These are phyloP conservation scores for Motacilla alba DNA, from an alignment of 2,113 vertebrate genomes.

Conservation along the genomic window DNA sequence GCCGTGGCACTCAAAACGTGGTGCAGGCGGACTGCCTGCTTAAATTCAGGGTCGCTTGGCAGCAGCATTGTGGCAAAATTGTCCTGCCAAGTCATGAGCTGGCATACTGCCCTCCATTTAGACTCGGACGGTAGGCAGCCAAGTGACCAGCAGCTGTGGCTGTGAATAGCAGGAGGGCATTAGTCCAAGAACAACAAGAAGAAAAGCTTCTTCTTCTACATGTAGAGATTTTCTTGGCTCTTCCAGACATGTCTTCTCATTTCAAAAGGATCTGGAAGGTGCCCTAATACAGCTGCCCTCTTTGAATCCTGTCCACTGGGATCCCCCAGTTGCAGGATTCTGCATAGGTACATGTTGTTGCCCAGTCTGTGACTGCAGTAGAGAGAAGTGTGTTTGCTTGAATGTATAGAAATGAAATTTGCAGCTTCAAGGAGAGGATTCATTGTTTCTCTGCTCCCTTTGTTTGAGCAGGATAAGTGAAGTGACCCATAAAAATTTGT, in stretches of 20 bases:
- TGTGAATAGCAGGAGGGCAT: conserved; percentile 30
- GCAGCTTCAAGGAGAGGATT: neutral
- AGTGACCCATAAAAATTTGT: neutral
- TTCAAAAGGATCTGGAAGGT: neutral
- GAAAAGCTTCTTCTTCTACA: neutral
- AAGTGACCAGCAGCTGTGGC: conserved; percentile 72
- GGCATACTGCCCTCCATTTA: conserved; percentile 69
- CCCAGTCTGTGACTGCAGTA: neutral
- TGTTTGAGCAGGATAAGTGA: neutral
- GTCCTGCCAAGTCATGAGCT: conserved; percentile 50
- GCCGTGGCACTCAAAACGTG: conserved; percentile 7
- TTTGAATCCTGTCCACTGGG: neutral
- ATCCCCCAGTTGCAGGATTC: neutral
- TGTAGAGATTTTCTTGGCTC: conserved; percentile 14
- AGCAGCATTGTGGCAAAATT: conserved; percentile 11
- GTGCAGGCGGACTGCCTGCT: conserved; percentile 15
- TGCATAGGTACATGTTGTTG: neutral
- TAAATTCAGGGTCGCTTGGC: conserved; percentile 41
- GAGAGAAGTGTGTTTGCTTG: neutral
- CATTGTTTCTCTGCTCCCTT: neutral
- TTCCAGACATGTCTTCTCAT: neutral
- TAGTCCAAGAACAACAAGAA: conserved; percentile 51
- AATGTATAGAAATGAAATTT: neutral
- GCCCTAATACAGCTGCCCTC: neutral
- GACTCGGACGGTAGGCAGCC: conserved; percentile 50